phyloP scores from a whole-genome alignment of 2,888 invertebrate genomes.

The Tanypteryx hageni region DNA sequence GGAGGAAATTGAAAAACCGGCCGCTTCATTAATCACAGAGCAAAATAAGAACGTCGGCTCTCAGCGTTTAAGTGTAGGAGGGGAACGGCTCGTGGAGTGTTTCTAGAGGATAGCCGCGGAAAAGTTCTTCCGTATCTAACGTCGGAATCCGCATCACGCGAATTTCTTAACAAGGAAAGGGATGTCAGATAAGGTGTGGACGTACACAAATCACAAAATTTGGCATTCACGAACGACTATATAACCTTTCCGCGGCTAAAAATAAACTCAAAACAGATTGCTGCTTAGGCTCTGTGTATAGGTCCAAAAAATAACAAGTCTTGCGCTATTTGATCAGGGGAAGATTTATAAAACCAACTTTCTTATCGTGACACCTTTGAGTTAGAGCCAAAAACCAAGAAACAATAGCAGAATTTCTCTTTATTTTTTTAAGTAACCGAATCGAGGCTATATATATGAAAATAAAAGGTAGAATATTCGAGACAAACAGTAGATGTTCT shows the following conservation, averaged over 20 bases:
- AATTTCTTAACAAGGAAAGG: background rate
- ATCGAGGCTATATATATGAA: too few relatives aligned
- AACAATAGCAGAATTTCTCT: too few relatives aligned
- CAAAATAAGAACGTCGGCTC: background rate
- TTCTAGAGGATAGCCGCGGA: background rate
- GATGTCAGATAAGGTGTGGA: background rate
- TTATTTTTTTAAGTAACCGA: too few relatives aligned
- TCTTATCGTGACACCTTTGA: too few relatives aligned
- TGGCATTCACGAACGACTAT: constrained; percentile 50
- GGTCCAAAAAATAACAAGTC: too few relatives aligned
- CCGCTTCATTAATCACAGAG: background rate
- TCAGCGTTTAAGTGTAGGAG: background rate
- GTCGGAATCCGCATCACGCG: background rate
- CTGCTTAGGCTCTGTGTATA: too few relatives aligned
- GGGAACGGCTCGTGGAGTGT: background rate
- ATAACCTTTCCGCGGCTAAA: background rate
- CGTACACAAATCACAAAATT: constrained; percentile 30
- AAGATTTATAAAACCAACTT: too few relatives aligned
- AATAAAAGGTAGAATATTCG: too few relatives aligned
- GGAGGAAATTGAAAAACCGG: background rate
- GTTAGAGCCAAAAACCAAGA: too few relatives aligned
- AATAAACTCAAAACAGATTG: background rate
- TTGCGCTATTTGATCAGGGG: too few relatives aligned
- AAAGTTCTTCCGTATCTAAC: background rate
- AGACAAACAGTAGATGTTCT: too few relatives aligned